phyloP scores from a whole-genome alignment of 2,888 invertebrate species.

The Acanthosoma haemorrhoidale region DNA sequence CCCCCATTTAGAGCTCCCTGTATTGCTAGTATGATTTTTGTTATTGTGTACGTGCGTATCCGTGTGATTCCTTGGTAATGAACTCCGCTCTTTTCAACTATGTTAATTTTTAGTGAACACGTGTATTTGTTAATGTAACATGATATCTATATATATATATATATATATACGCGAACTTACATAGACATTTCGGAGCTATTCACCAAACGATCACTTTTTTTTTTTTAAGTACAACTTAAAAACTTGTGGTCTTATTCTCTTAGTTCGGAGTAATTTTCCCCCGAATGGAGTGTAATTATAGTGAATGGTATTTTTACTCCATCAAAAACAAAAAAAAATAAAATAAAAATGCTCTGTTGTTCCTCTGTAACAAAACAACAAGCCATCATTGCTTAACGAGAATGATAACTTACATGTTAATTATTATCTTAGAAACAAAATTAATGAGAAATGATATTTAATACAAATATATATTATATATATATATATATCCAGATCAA shows the following conservation, averaged over 20 bases:
- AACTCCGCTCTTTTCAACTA: constrained; percentile 21
- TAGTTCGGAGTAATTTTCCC: constrained; percentile 1
- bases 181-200: constrained; percentile 10
- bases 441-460: constrained; percentile 24
- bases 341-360: constrained; percentile 11
- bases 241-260: constrained; percentile 20
- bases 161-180: background rate
- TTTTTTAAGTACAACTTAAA: constrained; percentile 5
- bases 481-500: constrained; percentile 23
- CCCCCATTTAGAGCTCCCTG: background rate
- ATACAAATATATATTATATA: constrained; percentile 3
- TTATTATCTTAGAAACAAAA: constrained; percentile 26
- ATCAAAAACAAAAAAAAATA: background rate
- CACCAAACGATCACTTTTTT: constrained; percentile 1
- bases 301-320: constrained; percentile 11
- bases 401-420: constrained; percentile 12
- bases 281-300: background rate
- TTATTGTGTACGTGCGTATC: constrained; percentile 26
- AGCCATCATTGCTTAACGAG: constrained; percentile 18
- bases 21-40: constrained; percentile 22
- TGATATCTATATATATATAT: too few species aligned
- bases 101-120: constrained; percentile 27
- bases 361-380: constrained; percentile 24
- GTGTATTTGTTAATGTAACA: constrained; percentile 16
- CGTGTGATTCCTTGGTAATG: constrained; percentile 27